Evolutionary conservation across 2,113 vertebrate species (phyloP).

Genomic region (Pristiophorus japonicus): DNA sequence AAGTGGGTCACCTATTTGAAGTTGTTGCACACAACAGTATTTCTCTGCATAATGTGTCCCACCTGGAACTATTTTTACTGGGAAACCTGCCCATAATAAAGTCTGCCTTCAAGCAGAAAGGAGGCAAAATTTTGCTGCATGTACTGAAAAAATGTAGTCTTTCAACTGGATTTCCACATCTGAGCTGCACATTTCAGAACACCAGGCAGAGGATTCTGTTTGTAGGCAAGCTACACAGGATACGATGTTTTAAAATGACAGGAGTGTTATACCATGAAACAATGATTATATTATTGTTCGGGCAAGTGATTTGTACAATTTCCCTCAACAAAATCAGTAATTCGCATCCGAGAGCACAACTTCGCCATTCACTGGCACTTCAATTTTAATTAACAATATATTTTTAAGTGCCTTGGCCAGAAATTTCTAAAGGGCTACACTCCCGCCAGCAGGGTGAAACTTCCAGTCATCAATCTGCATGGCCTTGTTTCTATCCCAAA

Average conservation of each 20-base stretch:
- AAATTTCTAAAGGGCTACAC: neutral
- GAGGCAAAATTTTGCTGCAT: neutral
- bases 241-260: neutral
- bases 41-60: conserved; percentile 4
- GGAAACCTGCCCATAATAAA: conserved; percentile 27
- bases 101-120: conserved; percentile 33
- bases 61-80: conserved; percentile 33
- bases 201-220: neutral
- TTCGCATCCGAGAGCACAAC: neutral
- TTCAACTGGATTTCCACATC: conserved; percentile 29
- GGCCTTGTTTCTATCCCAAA: neutral
- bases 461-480: too few relatives aligned
- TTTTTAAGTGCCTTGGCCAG: neutral
- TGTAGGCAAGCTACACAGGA: neutral
- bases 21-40: neutral
- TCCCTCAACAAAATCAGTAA: neutral
- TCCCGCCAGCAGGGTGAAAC: neutral
- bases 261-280: neutral
- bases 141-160: neutral
- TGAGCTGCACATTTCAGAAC: conserved; percentile 12
- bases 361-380: neutral
- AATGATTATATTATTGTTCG: neutral
- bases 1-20: neutral
- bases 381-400: neutral
- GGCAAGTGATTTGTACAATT: neutral